A percentile compares a stretch with the other conserved stretches of the same genome.
phyloP scores from a whole-genome alignment of 1,140 invertebrate genomes.

The Aporrectodea caliginosa region DNA sequence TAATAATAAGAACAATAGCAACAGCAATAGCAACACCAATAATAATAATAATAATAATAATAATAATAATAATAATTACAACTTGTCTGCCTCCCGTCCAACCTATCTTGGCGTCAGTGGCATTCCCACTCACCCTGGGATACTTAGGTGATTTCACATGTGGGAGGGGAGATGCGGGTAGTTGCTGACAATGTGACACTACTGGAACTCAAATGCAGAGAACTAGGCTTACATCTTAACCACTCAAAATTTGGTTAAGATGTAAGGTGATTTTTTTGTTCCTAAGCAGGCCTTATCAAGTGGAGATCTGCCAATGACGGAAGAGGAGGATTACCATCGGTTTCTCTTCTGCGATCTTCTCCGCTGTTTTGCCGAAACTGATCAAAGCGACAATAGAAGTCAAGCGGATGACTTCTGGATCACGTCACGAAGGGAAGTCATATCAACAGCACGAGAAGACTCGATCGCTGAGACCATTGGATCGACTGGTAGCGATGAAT shows the following conservation, averaged over 20 bases:
- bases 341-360: not conserved
- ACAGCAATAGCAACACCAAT: no score
- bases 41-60: slow-evolving; percentile 4
- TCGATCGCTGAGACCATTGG: not conserved
- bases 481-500: not conserved
- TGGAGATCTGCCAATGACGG: not conserved
- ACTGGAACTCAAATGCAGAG: no score
- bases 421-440: not conserved
- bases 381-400: not conserved
- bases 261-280: not conserved
- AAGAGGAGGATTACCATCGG: not conserved
- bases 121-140: no score
- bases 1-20: no score
- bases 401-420: not conserved
- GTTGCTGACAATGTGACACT: no score
- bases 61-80: not conserved
- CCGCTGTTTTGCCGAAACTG: not conserved
- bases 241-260: no score
- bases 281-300: not conserved
- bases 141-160: no score
- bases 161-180: no score
- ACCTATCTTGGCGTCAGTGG: no score
- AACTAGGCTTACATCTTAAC: no score
- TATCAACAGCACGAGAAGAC: not conserved
- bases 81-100: no score